These are phyloP conservation scores for Ectobius pallidus DNA, from an alignment of 2,888 invertebrate genomes.

Conservation along the genomic window DNA sequence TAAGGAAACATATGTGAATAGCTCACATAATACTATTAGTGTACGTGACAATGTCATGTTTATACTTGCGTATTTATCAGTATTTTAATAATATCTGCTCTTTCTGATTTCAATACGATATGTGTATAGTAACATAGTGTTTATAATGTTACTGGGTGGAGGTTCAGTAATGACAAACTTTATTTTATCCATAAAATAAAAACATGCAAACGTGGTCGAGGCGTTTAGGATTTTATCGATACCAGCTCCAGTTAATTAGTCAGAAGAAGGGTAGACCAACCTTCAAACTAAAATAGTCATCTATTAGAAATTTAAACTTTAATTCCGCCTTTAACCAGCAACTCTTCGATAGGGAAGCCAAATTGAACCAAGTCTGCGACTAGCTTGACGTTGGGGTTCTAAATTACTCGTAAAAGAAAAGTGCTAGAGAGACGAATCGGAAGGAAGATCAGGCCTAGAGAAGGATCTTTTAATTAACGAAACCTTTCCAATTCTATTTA, in stretches of 20 bases:
- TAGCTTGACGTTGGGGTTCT: not conserved
- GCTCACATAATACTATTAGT: no score
- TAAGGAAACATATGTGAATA: no score
- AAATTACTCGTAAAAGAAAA: no score
- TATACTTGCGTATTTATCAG: no score
- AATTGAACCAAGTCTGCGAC: not conserved
- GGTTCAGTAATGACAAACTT: no score
- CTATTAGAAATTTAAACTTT: constrained; percentile 11
- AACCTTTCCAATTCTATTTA: not conserved
- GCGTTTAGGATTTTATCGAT: not conserved
- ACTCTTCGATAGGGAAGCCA: not conserved
- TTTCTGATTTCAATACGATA: no score
- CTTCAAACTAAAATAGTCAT: not conserved
- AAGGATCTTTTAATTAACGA: not conserved
- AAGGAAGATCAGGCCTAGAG: not conserved
- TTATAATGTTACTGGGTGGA: no score
- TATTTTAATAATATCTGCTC: no score
- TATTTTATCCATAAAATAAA: not conserved
- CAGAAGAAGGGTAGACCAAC: not conserved
- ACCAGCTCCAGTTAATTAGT: not conserved
- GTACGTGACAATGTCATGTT: no score
- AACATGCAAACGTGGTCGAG: not conserved
- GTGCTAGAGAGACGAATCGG: not conserved
- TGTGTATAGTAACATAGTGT: no score
- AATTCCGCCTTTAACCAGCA: not conserved